Percentiles rank a stretch among this genome's conserved stretches.
phyloP scores from a whole-genome alignment of 2,113 vertebrate species.

The Trematocara nigrifrons region DNA sequence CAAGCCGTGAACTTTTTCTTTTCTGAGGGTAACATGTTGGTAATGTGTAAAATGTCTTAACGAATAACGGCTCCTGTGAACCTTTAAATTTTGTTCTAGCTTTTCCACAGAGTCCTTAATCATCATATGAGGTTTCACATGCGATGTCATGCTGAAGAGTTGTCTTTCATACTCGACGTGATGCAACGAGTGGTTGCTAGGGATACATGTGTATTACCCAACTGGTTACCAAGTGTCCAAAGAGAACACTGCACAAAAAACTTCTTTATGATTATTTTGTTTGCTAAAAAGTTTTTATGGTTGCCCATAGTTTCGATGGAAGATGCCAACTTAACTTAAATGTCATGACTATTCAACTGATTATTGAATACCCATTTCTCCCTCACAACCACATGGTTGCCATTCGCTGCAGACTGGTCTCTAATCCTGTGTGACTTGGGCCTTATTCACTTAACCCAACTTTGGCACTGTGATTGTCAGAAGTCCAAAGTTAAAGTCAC shows the following conservation, averaged over 20 bases:
- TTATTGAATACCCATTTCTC: neutral
- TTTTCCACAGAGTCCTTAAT: accelerated
- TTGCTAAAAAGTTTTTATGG: neutral
- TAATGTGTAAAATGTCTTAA: neutral
- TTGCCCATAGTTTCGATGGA: neutral
- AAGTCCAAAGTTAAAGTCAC: neutral
- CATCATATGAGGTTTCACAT: neutral
- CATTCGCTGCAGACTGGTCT: neutral
- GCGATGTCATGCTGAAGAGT: neutral
- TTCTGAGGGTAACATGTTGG: neutral
- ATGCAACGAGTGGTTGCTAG: neutral
- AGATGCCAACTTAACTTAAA: neutral
- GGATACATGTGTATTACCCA: neutral
- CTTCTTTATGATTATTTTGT: neutral
- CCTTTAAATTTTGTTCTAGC: neutral
- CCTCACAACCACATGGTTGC: neutral
- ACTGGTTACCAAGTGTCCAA: neutral
- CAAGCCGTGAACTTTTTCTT: neutral
- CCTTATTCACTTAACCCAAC: neutral
- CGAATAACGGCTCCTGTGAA: neutral
- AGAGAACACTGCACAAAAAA: neutral
- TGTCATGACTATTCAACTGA: neutral
- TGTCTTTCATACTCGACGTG: neutral
- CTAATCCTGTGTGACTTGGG: neutral
- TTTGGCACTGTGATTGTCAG: neutral